These are phyloP conservation scores for Gari tellinella DNA, from an alignment of 2,888 invertebrate species.

Conservation along the genomic window DNA sequence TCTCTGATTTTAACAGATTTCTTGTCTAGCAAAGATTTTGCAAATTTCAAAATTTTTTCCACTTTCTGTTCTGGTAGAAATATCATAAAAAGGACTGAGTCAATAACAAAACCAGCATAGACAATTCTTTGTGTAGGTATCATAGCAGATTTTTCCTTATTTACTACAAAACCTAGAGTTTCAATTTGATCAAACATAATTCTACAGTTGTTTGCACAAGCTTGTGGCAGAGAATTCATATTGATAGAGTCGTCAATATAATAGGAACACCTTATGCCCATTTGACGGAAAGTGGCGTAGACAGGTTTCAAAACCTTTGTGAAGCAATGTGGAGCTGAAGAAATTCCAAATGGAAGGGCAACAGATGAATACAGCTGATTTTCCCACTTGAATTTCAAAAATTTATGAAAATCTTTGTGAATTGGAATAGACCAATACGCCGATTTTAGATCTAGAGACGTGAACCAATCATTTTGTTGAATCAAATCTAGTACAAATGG, in stretches of 20 bases:
- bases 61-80: constrained; percentile 5
- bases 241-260: constrained; percentile 34
- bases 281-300: constrained; percentile 21
- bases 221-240: background rate
- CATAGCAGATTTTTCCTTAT: constrained; percentile 20
- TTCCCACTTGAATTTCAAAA: constrained; percentile 39
- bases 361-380: constrained; percentile 28
- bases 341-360: constrained; percentile 37
- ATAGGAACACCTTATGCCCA: constrained; percentile 31
- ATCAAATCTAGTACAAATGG: constrained; percentile 2
- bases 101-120: constrained; percentile 22
- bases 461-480: constrained; percentile 25
- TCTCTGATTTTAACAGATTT: background rate
- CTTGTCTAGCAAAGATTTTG: background rate
- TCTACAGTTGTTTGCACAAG: constrained; percentile 14
- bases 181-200: constrained; percentile 3
- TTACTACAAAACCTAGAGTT: constrained; percentile 18
- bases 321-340: constrained; percentile 35
- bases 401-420: constrained; percentile 19
- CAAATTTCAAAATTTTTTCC: background rate
- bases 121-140: constrained; percentile 10
- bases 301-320: constrained; percentile 45
- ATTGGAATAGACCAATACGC: constrained; percentile 44
- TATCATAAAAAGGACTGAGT: constrained; percentile 3
- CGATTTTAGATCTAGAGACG: constrained; percentile 37